phyloP scores from a whole-genome alignment of 2,113 vertebrate species.

The Oriolus oriolus region DNA sequence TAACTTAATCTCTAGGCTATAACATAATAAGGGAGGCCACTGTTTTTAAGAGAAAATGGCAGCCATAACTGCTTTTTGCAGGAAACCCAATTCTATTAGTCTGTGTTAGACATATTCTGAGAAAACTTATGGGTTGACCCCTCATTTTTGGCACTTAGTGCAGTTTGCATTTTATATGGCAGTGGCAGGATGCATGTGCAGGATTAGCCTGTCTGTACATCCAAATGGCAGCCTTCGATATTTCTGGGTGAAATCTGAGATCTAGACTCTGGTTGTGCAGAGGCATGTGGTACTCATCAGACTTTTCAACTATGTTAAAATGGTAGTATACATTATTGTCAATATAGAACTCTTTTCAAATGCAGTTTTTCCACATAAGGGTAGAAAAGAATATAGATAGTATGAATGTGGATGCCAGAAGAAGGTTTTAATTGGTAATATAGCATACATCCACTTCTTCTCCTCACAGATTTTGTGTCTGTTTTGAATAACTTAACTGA shows the following conservation, averaged over 20 bases:
- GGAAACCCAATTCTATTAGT: background rate
- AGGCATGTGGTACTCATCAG: background rate
- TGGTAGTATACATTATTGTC: background rate
- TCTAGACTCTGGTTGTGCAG: background rate
- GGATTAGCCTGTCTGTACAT: background rate
- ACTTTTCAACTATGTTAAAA: background rate
- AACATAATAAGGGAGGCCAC: background rate
- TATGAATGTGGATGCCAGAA: background rate
- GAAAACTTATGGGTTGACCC: background rate
- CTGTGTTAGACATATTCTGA: background rate
- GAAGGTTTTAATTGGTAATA: background rate
- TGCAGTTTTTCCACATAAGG: background rate
- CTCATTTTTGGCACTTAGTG: background rate
- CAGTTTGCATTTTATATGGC: background rate
- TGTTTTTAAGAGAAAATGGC: background rate
- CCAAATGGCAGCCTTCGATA: background rate
- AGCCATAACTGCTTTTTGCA: background rate
- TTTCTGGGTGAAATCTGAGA: background rate
- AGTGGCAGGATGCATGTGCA: too few relatives aligned
- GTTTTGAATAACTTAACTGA: background rate
- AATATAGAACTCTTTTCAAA: background rate
- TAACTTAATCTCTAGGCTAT: background rate
- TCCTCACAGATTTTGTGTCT: background rate
- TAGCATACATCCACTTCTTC: background rate
- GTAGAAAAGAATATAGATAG: background rate